Percentiles rank a stretch among this genome's conserved stretches.
Evolutionary conservation across 53 echinoderm and acorn worm species (phyloP).

Genomic region (Zoroaster sp.): DNA sequence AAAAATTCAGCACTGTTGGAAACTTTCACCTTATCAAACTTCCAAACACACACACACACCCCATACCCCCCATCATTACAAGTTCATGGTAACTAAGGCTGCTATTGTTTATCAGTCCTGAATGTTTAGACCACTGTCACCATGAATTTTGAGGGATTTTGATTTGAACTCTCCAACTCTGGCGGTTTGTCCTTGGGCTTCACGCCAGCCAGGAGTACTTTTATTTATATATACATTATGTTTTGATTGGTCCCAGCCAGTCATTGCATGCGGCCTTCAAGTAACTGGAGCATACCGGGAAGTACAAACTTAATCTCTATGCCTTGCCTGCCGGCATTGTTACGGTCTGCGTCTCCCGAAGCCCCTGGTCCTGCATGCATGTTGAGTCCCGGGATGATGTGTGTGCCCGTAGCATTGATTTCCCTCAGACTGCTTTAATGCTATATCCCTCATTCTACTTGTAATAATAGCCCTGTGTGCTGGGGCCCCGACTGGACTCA

Average conservation of each 20-base stretch:
- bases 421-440: neutral
- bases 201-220: neutral
- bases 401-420: slow-evolving; percentile 21
- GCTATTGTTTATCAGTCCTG: neutral
- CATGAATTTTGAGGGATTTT: neutral
- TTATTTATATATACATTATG: neutral
- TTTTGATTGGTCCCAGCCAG: slow-evolving; percentile 13
- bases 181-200: slow-evolving; percentile 26
- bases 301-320: neutral
- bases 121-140: neutral
- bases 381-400: slow-evolving; percentile 3
- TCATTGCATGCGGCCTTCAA: slow-evolving; percentile 3
- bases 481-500: neutral
- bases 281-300: slow-evolving; percentile 31
- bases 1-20: too few relatives aligned
- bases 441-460: neutral
- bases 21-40: too few relatives aligned
- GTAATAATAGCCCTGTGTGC: neutral
- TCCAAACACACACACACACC: too few relatives aligned
- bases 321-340: slow-evolving; percentile 10
- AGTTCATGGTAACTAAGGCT: neutral
- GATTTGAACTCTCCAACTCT: neutral
- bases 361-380: neutral
- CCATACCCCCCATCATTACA: too few relatives aligned
- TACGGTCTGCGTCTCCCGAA: neutral